Evolutionary conservation across 2,888 invertebrate species (phyloP), one percentile per base, ranked within the genome.

Genomic region (Molorchus minor): DNA sequence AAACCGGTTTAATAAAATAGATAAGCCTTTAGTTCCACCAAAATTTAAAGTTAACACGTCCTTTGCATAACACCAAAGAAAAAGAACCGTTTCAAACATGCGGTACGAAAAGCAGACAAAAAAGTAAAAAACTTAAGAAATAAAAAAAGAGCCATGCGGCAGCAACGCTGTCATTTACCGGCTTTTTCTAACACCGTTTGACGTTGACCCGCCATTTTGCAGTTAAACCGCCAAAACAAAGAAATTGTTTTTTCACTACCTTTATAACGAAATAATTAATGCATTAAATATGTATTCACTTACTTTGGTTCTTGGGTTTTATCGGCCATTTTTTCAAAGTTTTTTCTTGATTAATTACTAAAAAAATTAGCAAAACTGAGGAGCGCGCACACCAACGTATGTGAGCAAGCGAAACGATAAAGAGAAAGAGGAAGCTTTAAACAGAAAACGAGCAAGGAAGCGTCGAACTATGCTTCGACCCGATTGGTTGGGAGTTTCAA

Each of bases 291-390:
- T 51, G 29, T 45, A 63, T 70, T 58, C 53, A 87, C 88, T 88
- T 84, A 88, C 88, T 86, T 86, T 79, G 84, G 85, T 78, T 87
- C 86, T 67, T 85, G 82, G 65, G 75, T 80, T 64, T 80, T 81
- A 81, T 88, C 88, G 81, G 88, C 87, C 88, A 88, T 88, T 70
- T 69, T 69, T 71, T 60, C 61, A 62, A 40, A 61, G 61, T 71
- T 64, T 68, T 64, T 64, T 63, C 61, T 60, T 64, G 20, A 25
- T 25, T 8, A 49, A 38, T 56, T 38, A 51, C 51, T 41, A 65
- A 70, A 69, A 67, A 66, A 61, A 55, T 45, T 43, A 63, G 64
- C 44, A 66, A 71, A 68, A 68, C 46, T 68, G 46, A 61, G 63
- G 69, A 71, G 67, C 69, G 72, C 67, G 65, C 71, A 70, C 72